These are phyloP conservation scores for Athetis lepigone DNA, from an alignment of 2,888 invertebrate genomes.

Conservation along the genomic window DNA sequence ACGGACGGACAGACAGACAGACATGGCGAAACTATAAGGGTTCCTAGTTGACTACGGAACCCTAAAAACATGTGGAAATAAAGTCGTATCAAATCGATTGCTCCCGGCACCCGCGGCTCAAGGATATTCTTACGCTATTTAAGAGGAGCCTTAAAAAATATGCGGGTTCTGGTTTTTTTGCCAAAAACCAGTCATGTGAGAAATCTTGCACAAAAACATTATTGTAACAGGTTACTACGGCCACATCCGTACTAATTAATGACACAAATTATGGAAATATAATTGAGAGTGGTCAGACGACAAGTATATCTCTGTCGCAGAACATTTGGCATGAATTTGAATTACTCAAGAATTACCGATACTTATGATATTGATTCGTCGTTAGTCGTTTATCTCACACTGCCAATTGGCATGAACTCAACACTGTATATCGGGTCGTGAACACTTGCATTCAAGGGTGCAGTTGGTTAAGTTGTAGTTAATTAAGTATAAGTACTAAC, in stretches of 20 bases:
- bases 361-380: slow-evolving; percentile 8
- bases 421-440: too few species aligned
- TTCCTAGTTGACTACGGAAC: too few species aligned
- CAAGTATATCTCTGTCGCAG: slow-evolving; percentile 9
- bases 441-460: too few species aligned
- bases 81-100: slow-evolving; percentile 16
- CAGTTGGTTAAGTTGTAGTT: too few species aligned
- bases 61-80: slow-evolving; percentile 2
- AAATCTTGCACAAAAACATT: slow-evolving; percentile 31
- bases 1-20: too few species aligned
- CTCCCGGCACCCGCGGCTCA: slow-evolving; percentile 27
- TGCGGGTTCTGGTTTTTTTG: background rate
- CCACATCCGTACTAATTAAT: slow-evolving; percentile 37
- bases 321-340: slow-evolving; percentile 30
- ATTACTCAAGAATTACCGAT: too few species aligned
- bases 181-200: slow-evolving; percentile 46
- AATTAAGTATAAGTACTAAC: too few species aligned
- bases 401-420: too few species aligned
- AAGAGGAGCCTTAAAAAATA: background rate
- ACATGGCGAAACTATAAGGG: too few species aligned
- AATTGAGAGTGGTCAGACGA: slow-evolving; percentile 13
- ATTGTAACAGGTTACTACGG: slow-evolving; percentile 23
- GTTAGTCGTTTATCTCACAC: background rate
- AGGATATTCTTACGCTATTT: slow-evolving; percentile 33
- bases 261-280: slow-evolving; percentile 38